A percentile compares a stretch with the other conserved stretches of the same genome.
Evolutionary conservation across 2,888 invertebrate genomes (phyloP).

Genomic region (Meta bourneti): DNA sequence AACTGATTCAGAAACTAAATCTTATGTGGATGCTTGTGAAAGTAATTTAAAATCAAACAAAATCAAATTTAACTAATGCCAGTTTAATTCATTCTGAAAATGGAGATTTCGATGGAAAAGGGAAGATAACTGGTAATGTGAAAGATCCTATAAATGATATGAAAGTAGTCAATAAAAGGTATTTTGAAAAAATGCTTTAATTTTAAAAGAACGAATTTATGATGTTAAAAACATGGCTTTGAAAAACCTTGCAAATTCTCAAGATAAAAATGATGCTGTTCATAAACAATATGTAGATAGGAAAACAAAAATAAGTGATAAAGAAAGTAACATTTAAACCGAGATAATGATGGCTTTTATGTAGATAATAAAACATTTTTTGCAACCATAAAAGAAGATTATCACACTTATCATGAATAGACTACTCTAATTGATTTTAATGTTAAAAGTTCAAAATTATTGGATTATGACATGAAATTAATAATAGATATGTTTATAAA

Average conservation of each 20-base stretch:
- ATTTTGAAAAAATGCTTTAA: not conserved
- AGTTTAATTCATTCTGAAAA: not conserved
- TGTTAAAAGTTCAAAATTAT: not conserved
- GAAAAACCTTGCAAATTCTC: not conserved
- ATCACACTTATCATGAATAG: too few relatives aligned
- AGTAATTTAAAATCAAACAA: not conserved
- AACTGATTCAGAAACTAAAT: not conserved
- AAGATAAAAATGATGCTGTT: conserved; percentile 1
- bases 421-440: not conserved
- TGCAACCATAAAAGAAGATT: not conserved
- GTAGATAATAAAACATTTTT: too few relatives aligned
- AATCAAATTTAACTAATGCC: not conserved
- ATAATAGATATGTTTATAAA: not conserved
- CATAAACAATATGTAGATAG: not conserved
- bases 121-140: not conserved
- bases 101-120: not conserved
- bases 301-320: not conserved
- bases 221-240: not conserved
- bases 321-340: not conserved
- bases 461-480: not conserved
- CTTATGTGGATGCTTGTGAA: not conserved
- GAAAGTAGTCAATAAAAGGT: not conserved
- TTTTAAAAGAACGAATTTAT: not conserved
- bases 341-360: not conserved
- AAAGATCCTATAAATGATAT: not conserved